These are phyloP conservation scores for Egretta garzetta DNA, from an alignment of 2,113 vertebrate species.

Conservation along the genomic window DNA sequence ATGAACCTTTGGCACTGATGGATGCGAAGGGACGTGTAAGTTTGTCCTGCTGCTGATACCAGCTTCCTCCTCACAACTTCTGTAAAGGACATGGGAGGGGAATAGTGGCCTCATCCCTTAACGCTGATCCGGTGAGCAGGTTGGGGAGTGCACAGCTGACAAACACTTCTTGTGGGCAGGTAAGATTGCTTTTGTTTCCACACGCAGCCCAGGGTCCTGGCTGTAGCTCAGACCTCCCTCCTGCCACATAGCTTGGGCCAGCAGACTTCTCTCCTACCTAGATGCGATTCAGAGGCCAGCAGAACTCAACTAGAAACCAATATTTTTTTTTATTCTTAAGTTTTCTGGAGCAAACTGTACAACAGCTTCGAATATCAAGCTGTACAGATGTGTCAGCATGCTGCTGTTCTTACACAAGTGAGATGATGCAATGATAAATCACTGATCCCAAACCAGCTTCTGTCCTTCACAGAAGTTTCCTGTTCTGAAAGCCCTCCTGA, in stretches of 20 bases:
- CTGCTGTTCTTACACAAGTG: background rate
- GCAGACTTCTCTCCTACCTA: background rate
- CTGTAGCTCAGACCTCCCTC: slow-evolving; percentile 9
- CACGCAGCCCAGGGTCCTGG: background rate
- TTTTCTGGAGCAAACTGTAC: background rate
- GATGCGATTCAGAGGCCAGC: background rate
- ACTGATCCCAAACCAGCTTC: background rate
- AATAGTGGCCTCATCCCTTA: background rate
- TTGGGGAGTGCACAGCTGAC: background rate
- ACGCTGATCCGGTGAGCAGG: background rate
- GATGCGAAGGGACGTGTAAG: background rate
- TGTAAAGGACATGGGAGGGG: background rate
- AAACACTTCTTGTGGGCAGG: background rate
- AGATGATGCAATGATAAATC: background rate
- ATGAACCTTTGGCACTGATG: background rate
- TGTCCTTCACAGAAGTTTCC: slow-evolving; percentile 6
- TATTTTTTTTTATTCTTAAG: background rate
- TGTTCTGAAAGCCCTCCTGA: background rate
- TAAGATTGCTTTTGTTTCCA: background rate
- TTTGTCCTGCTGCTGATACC: background rate
- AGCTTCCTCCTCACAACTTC: background rate
- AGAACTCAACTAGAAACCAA: background rate
- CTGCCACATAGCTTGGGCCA: background rate
- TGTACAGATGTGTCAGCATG: background rate
- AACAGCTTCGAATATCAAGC: background rate